Evolutionary conservation across 1,140 invertebrate genomes (phyloP), one percentile per base, ranked within the genome.

Genomic region (Dreissena rostriformis): DNA sequence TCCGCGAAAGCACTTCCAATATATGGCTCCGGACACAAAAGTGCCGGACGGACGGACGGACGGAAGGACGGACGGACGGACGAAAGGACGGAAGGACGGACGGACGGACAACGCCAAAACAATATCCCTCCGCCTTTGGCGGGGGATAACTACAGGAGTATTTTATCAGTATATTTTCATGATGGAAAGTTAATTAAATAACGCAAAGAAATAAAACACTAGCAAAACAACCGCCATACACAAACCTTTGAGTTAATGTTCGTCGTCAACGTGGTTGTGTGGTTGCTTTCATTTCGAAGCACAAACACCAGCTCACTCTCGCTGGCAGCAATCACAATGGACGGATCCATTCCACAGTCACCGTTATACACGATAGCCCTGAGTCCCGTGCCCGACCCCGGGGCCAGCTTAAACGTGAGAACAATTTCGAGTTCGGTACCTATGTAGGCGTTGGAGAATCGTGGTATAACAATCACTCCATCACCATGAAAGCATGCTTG

Each of bases 361-460:
- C 82, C 82, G n/a, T 84, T 84, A 65, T 77, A 77, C 26, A 84
- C 49, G 14, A 83, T n/a, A 19, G 73, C 81, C 66, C 77, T 73
- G 11, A 78, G 28, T 4, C 51, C 65, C n/a, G 55, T 71, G 29
- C 39, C 55, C 15, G 39, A 14, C 4, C 5, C 51, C 7, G 22
- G 8, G 7, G 22, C 28, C 8, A 28, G 22, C 70, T 72, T 84
- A 57, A 72, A 84, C 24, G 49, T 24, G 24, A 84, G 0, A 15
- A n/a, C 5, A 0, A 77, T 26, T 1, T 65, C 49, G 8, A 84
- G 29, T 10, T 51, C 76, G 10, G 68, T 55, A 22, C 82, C 82
- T 71, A 84, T 61, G 24, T 77, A 52, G 19, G 74, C 67, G 49
- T 84, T 84, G 4, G 74, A 63, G 52, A 84, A 77, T 8, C 74